Evolutionary conservation across 2,888 invertebrate genomes (phyloP).

Genomic region (Marasmarcha lunaedactyla): DNA sequence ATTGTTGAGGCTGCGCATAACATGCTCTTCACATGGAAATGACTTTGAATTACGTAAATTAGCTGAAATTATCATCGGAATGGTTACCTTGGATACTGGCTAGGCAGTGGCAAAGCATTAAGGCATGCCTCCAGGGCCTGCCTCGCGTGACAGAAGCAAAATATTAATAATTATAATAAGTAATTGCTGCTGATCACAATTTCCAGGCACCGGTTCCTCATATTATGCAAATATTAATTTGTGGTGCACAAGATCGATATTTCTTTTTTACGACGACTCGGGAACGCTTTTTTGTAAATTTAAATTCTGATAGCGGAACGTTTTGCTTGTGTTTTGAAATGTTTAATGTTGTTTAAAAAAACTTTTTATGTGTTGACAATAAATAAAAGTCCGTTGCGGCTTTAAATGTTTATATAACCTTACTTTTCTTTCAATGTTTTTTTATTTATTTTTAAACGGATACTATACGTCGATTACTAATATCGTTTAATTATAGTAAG

Average conservation of each 20-base stretch:
- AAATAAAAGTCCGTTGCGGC: no score
- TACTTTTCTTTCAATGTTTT: no score
- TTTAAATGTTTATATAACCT: no score
- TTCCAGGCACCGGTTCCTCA: slow-evolving; percentile 14
- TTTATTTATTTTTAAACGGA: no score
- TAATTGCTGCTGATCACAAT: slow-evolving; percentile 34
- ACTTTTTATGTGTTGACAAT: no score
- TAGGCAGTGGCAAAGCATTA: slow-evolving; percentile 37
- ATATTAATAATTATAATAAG: slow-evolving; percentile 50
- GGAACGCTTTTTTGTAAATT: slow-evolving; percentile 1
- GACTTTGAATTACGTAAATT: slow-evolving; percentile 61
- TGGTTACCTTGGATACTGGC: slow-evolving; percentile 40
- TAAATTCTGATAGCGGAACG: slow-evolving; percentile 2
- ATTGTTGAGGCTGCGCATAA: slow-evolving; percentile 36
- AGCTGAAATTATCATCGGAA: slow-evolving; percentile 56
- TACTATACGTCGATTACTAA: no score
- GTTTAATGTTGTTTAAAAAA: no score
- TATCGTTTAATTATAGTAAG: no score
- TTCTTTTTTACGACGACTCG: background rate
- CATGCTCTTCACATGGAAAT: slow-evolving; percentile 55
- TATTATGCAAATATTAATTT: slow-evolving; percentile 3
- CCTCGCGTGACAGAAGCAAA: slow-evolving; percentile 51
- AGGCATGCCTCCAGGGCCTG: slow-evolving; percentile 29
- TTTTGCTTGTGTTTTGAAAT: no score
- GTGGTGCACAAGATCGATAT: background rate